Evolutionary conservation across 1,140 invertebrate genomes (phyloP), one percentile per base, ranked within the genome.

Genomic region (Anastatus disparis): DNA sequence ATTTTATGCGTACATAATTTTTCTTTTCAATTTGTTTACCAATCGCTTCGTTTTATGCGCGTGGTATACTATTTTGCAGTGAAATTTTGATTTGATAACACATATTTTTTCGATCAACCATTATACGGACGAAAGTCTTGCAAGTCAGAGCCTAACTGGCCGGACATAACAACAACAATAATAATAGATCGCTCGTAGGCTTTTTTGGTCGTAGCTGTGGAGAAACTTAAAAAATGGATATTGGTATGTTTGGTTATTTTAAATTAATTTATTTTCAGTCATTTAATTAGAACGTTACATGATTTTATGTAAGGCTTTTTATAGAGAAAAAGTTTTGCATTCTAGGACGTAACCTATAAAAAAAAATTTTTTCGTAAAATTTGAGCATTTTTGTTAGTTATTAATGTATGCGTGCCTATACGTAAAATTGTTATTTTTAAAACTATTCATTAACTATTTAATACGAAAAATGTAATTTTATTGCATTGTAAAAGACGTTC

Each of bases 151-250:
- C 53, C 48, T n/a, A n/a, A 6, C 53, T 38, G 55, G 9, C 31
- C 13, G 31, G 31, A 42, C 29, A 59, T 31, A 61, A 61, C 29
- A 61, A 64, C 48, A 64, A 62, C 42, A 62, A 48, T 20, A 61
- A 29, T 46, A 46, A 46, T 31, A 59, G 58, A 13, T 20, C 42
- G 26, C 17, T 4, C 22, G 48, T 35, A 20, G 48, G 31, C 44
- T 46, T 20, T 12, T 10, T 7, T 15, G 12, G 13, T 31, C 0
- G 55, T 31, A 68, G 31, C 20, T 53, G 56, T 61, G 66, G 56
- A 61, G 56, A 52, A 29, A 31, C 53, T 53, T 2, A 6, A 29
- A 69, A 69, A 50, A 69, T 69, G 66, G 56, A 69, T 53, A 69
- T 69, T 42, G 66, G 66, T 69, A 50, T 63, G 29, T n/a, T 31